These are phyloP conservation scores for Sebastes nivosus DNA, from an alignment of 2,797 vertebrate species.

Conservation along the genomic window DNA sequence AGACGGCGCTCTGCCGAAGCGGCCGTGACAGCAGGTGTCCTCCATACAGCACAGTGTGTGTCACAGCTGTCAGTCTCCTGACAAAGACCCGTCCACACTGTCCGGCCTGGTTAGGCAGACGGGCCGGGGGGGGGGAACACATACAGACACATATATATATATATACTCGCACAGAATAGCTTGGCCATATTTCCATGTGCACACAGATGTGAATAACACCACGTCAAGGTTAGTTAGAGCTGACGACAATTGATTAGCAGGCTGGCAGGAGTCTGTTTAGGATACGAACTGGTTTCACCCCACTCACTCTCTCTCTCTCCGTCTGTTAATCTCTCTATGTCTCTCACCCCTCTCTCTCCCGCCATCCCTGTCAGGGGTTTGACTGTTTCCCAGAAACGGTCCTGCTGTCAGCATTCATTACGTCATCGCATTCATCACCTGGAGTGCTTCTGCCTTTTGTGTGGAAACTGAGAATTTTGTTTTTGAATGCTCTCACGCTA, in stretches of 20 bases:
- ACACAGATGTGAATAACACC: slow-evolving; percentile 36
- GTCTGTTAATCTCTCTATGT: not conserved
- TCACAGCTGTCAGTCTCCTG: slow-evolving; percentile 72
- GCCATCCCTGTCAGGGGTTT: slow-evolving; percentile 33
- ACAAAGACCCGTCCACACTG: slow-evolving; percentile 63
- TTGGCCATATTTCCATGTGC: slow-evolving; percentile 29
- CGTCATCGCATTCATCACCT: slow-evolving; percentile 24
- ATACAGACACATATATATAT: not conserved
- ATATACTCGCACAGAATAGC: not conserved
- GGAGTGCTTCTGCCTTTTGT: slow-evolving; percentile 29
- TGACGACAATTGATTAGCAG: slow-evolving; percentile 69
- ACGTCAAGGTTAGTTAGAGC: slow-evolving; percentile 71
- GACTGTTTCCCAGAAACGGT: slow-evolving; percentile 49
- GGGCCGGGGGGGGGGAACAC: not conserved
- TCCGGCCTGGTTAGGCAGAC: slow-evolving; percentile 57
- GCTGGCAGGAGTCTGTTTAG: slow-evolving; percentile 60
- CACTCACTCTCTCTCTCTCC: not conserved
- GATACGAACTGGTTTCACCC: slow-evolving; percentile 55
- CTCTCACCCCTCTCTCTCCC: not conserved
- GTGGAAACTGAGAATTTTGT: not conserved
- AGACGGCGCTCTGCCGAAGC: slow-evolving; percentile 46
- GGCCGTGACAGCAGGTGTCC: slow-evolving; percentile 78
- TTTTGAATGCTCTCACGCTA: not conserved
- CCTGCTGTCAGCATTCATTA: slow-evolving; percentile 47
- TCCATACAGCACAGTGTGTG: slow-evolving; percentile 73